Evolutionary conservation across 2,797 vertebrate genomes (phyloP), one percentile per base, ranked within the genome.

Genomic region (Nannoperca australis): DNA sequence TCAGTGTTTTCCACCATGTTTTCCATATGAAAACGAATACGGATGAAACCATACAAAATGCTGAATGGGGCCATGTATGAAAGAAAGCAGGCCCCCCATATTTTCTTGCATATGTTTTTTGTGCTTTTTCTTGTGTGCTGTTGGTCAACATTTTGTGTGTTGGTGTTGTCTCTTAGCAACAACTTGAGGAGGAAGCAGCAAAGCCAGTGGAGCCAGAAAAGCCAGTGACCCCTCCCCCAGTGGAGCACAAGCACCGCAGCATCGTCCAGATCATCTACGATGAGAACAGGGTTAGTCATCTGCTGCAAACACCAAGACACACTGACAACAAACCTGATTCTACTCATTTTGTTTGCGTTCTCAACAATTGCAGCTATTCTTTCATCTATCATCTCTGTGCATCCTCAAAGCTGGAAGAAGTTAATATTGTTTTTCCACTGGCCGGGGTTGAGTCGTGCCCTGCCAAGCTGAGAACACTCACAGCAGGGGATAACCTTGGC

Each of bases 191-290:
- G 93, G 98, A 99, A 95, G 98, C 98, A 45, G 98, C 98, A 3
- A 99, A 99, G 93, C 98, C 98, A 62, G 95, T 97, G 30, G 97
- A 99, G 96, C 98, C 98, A 0, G 98, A 99, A 94, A 96, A 96
- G 95, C 98, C 98, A 10, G 96, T 97, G 91, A 98, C 98, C 69
- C 98, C 98, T 79, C 97, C 98, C 86, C 98, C 98, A 0, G 97
- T 99, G 93, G 98, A 99, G 81, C 97, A 98, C 95, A 99, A 99
- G 84, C 98, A 99, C 82, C 98, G 98, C 91, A 99, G 98, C 93
- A 97, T 99, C 63, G 98, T 99, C 68, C 98, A 99, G 89, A 99
- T 99, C 84, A 99, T 99, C 93, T 99, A 99, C 14, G 98, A 99
- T 77, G 98, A 99, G 90, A 99, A 99, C 82, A 93, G 98, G 96